Conservation (phyloP, 2,888 invertebrate species). For the Coelopa pilipes region DNA sequence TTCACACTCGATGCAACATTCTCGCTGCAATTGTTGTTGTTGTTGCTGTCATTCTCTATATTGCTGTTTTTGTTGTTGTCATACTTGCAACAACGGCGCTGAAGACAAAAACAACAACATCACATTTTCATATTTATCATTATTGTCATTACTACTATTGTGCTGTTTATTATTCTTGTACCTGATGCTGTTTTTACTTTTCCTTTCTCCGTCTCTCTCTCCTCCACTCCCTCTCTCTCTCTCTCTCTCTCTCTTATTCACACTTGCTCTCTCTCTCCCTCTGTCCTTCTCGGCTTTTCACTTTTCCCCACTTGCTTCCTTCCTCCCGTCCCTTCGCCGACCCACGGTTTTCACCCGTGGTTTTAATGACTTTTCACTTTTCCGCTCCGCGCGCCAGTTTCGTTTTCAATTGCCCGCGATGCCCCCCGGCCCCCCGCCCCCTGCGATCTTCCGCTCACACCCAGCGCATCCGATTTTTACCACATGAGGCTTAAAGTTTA, state of each 20-base stretch:
- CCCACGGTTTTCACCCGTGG: neutral
- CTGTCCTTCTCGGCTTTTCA: constrained; percentile 10
- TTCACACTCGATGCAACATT: constrained; percentile 46
- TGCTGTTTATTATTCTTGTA: neutral
- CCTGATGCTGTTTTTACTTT: neutral
- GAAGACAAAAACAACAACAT: constrained; percentile 3
- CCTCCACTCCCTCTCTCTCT: neutral
- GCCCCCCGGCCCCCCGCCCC: too few species aligned
- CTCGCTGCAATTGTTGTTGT: constrained; percentile 26
- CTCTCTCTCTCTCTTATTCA: constrained; percentile 14
- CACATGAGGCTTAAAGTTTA: neutral
- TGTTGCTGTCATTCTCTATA: constrained; percentile 33
- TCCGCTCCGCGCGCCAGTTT: constrained; percentile 35
- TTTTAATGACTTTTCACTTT: constrained; percentile 45
- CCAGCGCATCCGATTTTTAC: too few species aligned
- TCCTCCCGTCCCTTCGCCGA: too few species aligned
- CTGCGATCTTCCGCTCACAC: too few species aligned
- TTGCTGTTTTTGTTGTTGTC: too few species aligned
- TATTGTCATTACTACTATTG: too few species aligned
- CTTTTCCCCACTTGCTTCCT: constrained; percentile 34
- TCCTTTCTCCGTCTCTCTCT: constrained; percentile 13
- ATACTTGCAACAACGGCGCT: constrained; percentile 41
- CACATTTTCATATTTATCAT: too few species aligned
- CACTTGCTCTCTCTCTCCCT: constrained; percentile 16
- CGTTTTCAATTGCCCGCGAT: constrained; percentile 28